Evolutionary conservation across 2,113 vertebrate genomes (phyloP), one percentile per base, ranked within the genome.

Genomic region (Furnarius figulus): DNA sequence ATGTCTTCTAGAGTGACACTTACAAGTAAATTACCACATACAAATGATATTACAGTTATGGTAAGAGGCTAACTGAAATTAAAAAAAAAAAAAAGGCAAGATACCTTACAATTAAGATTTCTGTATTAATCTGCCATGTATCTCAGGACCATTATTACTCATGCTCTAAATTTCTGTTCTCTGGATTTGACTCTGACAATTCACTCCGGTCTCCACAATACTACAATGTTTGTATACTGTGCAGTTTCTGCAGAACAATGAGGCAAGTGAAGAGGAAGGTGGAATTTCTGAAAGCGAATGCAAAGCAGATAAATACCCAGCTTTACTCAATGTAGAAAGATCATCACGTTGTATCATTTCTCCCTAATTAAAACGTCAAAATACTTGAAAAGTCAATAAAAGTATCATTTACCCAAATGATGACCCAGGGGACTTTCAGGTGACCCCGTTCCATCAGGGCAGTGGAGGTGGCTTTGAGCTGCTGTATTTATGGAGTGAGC

Each of bases 21-120:
- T 92, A 91, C 86, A 94, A 96, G 58, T 90, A 94, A 97, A 96
- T 81, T 90, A 93, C 73, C 80, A 80, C 40, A 84, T 20, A 91
- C 68, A 93, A 86, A 94, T n/a, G 47, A 86, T 75, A 87, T 18
- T 80, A 80, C 33, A 77, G 68, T 78, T 89, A 84, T 1, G 14
- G 42, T 44, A 89, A 87, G 83, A 81, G 90, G 83, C 59, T 90
- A 93, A 85, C 61, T 30, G 59, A 86, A 85, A 67, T 42, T 28
- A 2, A 5, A 27, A 33, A 65, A 65, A 28, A 53, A 59, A 83
- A 55, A 59, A 77, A n/a, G 22, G 52, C 21, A 75, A 81, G 56
- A 70, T 47, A 94, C 72, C 53, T 91, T 61, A 71, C 72, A 86
- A 67, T 77, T 88, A 77, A 80, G 58, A 85, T 83, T 95, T 70